Percentiles rank a stretch among this genome's conserved stretches.
phyloP scores from a whole-genome alignment of 2,113 vertebrate species.

The Gila orcuttii region DNA sequence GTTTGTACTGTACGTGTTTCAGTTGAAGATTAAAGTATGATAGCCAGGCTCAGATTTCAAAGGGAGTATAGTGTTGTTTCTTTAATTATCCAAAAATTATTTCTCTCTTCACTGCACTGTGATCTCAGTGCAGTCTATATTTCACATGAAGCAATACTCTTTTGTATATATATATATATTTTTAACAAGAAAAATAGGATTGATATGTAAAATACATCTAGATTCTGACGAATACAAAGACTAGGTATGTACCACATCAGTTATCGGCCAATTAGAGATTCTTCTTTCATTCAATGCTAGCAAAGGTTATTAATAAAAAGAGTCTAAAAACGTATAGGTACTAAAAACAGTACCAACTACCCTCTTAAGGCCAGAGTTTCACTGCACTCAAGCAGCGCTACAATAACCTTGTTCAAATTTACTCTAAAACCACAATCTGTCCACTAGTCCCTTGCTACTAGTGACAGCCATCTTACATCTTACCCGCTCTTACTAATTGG shows the following conservation, averaged over 20 bases:
- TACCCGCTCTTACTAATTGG: too few relatives aligned
- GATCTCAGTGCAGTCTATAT: neutral
- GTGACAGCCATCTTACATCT: too few relatives aligned
- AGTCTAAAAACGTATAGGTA: too few relatives aligned
- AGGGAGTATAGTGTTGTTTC: neutral
- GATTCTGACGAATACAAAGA: neutral
- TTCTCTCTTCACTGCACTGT: neutral
- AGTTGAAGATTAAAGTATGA: neutral
- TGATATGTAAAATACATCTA: neutral
- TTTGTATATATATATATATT: neutral
- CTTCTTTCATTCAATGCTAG: neutral
- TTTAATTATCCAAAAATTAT: neutral
- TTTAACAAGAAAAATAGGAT: neutral
- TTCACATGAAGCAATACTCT: neutral
- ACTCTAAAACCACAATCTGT: too few relatives aligned
- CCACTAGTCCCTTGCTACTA: too few relatives aligned
- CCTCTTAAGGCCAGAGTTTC: too few relatives aligned
- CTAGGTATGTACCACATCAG: neutral
- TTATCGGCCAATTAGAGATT: neutral
- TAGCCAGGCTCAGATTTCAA: slow-evolving; percentile 12
- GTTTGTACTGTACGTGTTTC: neutral
- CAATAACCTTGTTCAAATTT: too few relatives aligned
- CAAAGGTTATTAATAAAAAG: too few relatives aligned
- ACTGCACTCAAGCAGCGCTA: too few relatives aligned
- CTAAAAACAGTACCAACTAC: too few relatives aligned